Conservation (phyloP, 2,888 invertebrate genomes). For the Anoplius nigerrimus region DNA sequence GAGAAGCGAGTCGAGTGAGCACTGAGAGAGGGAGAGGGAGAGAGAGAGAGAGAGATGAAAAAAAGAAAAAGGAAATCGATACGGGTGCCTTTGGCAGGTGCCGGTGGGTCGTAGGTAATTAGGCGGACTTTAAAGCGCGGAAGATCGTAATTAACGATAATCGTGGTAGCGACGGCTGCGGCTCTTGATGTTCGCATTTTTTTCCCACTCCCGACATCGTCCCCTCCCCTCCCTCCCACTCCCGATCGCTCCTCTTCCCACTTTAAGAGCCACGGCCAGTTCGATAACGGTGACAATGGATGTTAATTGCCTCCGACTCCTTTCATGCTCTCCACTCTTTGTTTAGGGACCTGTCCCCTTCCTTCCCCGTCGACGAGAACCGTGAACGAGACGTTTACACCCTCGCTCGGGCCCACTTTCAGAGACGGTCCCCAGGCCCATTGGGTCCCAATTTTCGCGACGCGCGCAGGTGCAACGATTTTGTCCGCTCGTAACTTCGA, state of each 20-base stretch:
- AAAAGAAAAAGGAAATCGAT: slow-evolving; percentile 7
- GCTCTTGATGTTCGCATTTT: slow-evolving; percentile 3
- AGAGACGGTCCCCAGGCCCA: too few species aligned
- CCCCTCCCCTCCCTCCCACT: too few species aligned
- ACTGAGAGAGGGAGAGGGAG: not conserved
- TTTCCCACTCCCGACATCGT: not conserved
- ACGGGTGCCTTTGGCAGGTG: slow-evolving; percentile 5
- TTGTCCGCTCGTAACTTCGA: too few species aligned
- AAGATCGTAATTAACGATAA: slow-evolving; percentile 17
- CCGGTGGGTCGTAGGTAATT: slow-evolving; percentile 11
- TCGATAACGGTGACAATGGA: slow-evolving; percentile 5
- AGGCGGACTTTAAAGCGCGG: slow-evolving; percentile 8
- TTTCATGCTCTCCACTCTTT: not conserved
- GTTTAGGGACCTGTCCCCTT: not conserved
- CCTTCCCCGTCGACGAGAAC: not conserved
- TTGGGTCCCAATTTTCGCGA: too few species aligned
- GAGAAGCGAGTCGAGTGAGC: slow-evolving; percentile 21
- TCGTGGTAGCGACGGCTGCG: slow-evolving; percentile 6
- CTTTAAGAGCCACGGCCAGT: not conserved
- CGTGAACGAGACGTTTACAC: too few species aligned
- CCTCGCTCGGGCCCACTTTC: too few species aligned
- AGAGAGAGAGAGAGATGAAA: slow-evolving; percentile 1
- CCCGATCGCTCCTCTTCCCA: not conserved
- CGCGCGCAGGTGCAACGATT: too few species aligned
- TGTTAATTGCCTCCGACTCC: not conserved